Evolutionary conservation across 2,113 vertebrate genomes (phyloP), one percentile per base, ranked within the genome.

Genomic region (Notarius quadriscutis): DNA sequence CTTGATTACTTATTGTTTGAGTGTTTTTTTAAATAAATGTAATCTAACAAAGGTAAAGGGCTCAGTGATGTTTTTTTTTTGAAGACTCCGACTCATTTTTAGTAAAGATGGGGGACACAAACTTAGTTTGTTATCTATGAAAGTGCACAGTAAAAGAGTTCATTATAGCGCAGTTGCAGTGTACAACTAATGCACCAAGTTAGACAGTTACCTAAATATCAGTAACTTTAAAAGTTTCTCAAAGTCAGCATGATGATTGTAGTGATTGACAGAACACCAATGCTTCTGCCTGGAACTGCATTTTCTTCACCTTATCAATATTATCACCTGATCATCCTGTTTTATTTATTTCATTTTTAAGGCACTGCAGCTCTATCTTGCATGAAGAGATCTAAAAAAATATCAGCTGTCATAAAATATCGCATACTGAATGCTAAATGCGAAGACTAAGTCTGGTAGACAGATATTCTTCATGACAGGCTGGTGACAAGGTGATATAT

Each of bases 401-500:
- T 55, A 77, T 77, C 11, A 41, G 41, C 81, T 83, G 81, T 78
- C 86, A 75, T 41, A 83, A 78, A 65, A 65, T 25, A 50, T 20
- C 5, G 30, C n/a, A 17, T 53, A 10, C 71, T 65, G 81, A 83
- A 84, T 63, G 58, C 27, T 65, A 84, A 84, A 82, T n/a, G 60
- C 72, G 57, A 51, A 18, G 8, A 51, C 78, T 18, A 74, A 8
- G 65, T 62, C 57, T 55, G 72, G 81, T 60, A 83, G 81, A 22
- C 0, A 65, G 81, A 86, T 18, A 80, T 79, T 53, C 34, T 34
- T 58, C 3, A 18, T 86, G 85, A 72, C 85, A 81, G n/a, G 25
- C 25, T 67, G 75, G 60, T 75, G 80, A 50, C 86, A 87, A 62
- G 79, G 86, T 83, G 80, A 67, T 83, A 78, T n/a, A 65, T 87